Evolutionary conservation across 2,113 vertebrate species (phyloP).

Genomic region (Etheostoma cragini): DNA sequence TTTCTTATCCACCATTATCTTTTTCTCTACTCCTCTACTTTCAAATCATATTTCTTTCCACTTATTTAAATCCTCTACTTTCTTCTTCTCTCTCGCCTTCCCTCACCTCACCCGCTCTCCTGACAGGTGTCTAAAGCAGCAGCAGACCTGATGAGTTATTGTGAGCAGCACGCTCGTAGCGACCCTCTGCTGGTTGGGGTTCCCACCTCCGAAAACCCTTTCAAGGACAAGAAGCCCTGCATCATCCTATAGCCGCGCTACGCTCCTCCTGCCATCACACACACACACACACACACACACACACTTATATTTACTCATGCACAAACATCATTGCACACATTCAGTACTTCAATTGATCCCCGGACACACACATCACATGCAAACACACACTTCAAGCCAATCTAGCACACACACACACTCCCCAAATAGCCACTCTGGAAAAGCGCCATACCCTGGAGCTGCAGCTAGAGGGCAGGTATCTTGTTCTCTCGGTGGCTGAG

Average conservation of each 20-base stretch:
- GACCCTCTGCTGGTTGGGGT: constrained; percentile 96
- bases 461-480: constrained; percentile 64
- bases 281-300: constrained; percentile 28
- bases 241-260: constrained; percentile 89
- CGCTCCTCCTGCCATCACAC: constrained; percentile 3
- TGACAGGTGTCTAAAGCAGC: constrained; percentile 95
- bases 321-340: constrained; percentile 35
- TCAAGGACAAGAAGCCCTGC: constrained; percentile 99
- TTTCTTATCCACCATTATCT: too few species aligned
- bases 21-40: too few species aligned
- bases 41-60: neutral
- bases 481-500: constrained; percentile 56
- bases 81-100: neutral
- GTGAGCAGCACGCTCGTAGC: constrained; percentile 92
- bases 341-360: constrained; percentile 24
- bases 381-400: neutral
- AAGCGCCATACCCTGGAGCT: constrained; percentile 72
- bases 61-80: neutral
- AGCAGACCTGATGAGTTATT: constrained; percentile 96
- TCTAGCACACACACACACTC: constrained; percentile 25
- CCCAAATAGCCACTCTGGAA: constrained; percentile 75
- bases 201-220: constrained; percentile 95
- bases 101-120: neutral
- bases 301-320: constrained; percentile 7
- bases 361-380: neutral